Evolutionary conservation across 2,888 invertebrate genomes (phyloP).

Genomic region (Philonicus albiceps): DNA sequence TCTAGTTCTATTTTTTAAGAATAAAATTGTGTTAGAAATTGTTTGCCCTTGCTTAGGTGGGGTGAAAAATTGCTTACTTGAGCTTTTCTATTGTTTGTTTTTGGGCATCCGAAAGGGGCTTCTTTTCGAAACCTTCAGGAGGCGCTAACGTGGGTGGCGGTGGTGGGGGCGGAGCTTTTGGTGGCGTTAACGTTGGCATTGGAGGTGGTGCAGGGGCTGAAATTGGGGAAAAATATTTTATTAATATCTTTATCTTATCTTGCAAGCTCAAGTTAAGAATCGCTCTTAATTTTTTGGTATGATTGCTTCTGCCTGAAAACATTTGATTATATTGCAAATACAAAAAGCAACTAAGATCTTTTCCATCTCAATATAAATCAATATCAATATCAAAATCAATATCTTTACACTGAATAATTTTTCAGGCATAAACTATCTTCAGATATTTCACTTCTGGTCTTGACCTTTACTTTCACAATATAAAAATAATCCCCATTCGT

Average conservation of each 20-base stretch:
- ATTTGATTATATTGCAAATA: not conserved
- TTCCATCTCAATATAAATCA: no score
- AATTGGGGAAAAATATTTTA: conserved; percentile 34
- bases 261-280: no score
- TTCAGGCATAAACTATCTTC: no score
- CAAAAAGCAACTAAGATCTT: not conserved
- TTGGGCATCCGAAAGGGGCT: conserved; percentile 69
- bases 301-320: no score
- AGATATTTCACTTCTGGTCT: no score
- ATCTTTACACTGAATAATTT: no score
- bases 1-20: conserved; percentile 65
- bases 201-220: conserved; percentile 62
- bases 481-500: not conserved
- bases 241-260: no score
- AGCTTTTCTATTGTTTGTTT: conserved; percentile 75
- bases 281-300: no score
- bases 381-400: no score
- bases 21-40: not conserved
- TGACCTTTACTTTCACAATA: not conserved
- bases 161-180: conserved; percentile 75
- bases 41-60: not conserved
- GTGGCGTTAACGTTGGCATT: conserved; percentile 56
- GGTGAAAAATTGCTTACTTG: conserved; percentile 62
- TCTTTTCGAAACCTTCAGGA: conserved; percentile 69
- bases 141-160: conserved; percentile 74